Base-by-base conservation (phyloP, 2,797 vertebrate genomes). In the Enoplosus armatus region DNA sequence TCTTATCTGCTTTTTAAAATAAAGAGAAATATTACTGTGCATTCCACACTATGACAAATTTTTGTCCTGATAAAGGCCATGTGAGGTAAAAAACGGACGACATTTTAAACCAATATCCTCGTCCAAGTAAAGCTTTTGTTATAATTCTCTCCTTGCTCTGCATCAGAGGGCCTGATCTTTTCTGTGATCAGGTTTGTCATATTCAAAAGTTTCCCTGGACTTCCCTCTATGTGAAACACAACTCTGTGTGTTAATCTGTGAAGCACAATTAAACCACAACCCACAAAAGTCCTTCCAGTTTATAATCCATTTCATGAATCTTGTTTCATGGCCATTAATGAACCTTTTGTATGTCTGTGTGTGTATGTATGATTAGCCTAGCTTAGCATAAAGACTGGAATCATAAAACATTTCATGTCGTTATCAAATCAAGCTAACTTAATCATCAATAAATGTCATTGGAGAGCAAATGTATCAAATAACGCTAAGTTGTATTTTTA, bases 241-340 rank as follows among this genome's bases (percentile, higher is more conserved):
- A n/a, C n/a, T n/a, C n/a, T n/a, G n/a, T n/a, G n/a, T n/a, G n/a
- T n/a, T n/a, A n/a, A n/a, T n/a, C n/a, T 48, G 59, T 62, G 20
- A 68, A 77, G 39, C 26, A 22, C 48, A 58, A 59, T 37, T 47
- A 24, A 80, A 47, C 70, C 58, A 31, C 35, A 43, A 63, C 18
- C 45, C 50, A 47, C 51, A 77, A 51, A 79, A 71, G n/a, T 59
- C 14, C 54, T 75, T 22, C 66, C 14, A n/a, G 27, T 59, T 43
- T n/a, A n/a, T n/a, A n/a, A n/a, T n/a, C n/a, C n/a, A n/a, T n/a
- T n/a, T n/a, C n/a, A n/a, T n/a, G n/a, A n/a, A n/a, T n/a, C n/a
- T n/a, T n/a, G n/a, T n/a, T n/a, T n/a, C n/a, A n/a, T n/a, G n/a
- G n/a, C n/a, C n/a, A n/a, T n/a, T n/a, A n/a, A n/a, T n/a, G n/a